A percentile compares a stretch with the other conserved stretches of the same genome.
Evolutionary conservation across 2,888 invertebrate species (phyloP).

Genomic region (Silvanus unidentatus): DNA sequence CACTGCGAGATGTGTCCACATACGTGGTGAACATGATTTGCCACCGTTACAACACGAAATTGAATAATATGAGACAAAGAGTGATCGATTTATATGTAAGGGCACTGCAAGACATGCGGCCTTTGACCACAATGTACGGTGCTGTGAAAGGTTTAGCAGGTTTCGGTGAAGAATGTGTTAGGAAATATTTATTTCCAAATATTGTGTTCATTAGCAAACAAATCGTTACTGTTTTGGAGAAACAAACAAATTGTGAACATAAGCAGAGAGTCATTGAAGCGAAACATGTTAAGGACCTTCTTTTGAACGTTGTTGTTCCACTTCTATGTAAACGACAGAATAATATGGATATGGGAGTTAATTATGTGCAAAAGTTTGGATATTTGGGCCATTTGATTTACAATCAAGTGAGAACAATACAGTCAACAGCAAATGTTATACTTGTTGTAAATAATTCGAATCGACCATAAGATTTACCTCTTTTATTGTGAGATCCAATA

Average conservation of each 20-base stretch:
- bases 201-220: conserved; percentile 24
- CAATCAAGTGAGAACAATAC: conserved; percentile 30
- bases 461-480: too few relatives aligned
- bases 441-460: too few relatives aligned
- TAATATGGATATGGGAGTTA: conserved; percentile 19
- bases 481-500: conserved; percentile 84
- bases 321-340: conserved; percentile 27
- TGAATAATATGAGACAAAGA: conserved; percentile 31
- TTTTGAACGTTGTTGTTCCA: conserved; percentile 27
- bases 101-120: conserved; percentile 25
- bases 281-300: conserved; percentile 29
- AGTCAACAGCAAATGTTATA: too few relatives aligned
- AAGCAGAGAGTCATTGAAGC: conserved; percentile 27
- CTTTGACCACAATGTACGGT: conserved; percentile 33
- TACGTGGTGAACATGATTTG: conserved; percentile 29
- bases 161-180: conserved; percentile 31
- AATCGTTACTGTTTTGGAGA: conserved; percentile 23
- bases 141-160: conserved; percentile 32
- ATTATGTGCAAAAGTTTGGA: conserved; percentile 33
- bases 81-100: conserved; percentile 29
- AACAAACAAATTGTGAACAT: conserved; percentile 24
- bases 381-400: conserved; percentile 32
- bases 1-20: conserved; percentile 33
- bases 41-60: conserved; percentile 24
- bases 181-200: conserved; percentile 26